phyloP scores from a whole-genome alignment of 2,113 vertebrate species.

The Aphyosemion australe region DNA sequence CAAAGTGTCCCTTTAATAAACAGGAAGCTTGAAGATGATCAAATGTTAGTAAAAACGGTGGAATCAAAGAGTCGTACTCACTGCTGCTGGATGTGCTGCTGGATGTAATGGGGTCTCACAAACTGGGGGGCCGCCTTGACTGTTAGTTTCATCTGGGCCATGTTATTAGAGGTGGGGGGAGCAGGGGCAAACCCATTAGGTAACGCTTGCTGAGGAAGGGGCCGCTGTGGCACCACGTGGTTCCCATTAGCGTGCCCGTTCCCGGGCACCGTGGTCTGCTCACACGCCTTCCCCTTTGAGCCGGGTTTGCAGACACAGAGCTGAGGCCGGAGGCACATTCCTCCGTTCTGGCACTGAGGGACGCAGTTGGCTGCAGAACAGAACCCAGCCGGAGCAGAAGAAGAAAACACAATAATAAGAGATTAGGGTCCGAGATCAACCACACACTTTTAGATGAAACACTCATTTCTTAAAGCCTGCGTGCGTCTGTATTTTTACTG shows the following conservation, averaged over 20 bases:
- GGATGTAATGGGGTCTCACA: conserved; percentile 83
- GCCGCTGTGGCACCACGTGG: conserved; percentile 80
- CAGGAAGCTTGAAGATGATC: too few relatives aligned
- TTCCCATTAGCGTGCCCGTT: conserved; percentile 63
- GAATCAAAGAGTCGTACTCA: conserved; percentile 79
- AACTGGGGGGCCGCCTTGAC: conserved; percentile 86
- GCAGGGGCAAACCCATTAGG: conserved; percentile 73
- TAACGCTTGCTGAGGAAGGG: conserved; percentile 82
- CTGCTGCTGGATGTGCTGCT: conserved; percentile 88
- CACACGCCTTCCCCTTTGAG: conserved; percentile 90
- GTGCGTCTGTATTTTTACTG: too few relatives aligned
- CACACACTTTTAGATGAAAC: too few relatives aligned
- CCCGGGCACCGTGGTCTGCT: conserved; percentile 79
- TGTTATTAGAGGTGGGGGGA: conserved; percentile 72
- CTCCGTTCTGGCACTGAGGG: conserved; percentile 94
- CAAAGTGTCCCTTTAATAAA: too few relatives aligned
- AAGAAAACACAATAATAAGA: conserved; percentile 31
- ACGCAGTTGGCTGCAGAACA: conserved; percentile 87
- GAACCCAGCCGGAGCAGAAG: conserved; percentile 49
- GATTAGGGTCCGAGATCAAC: conserved; percentile 11
- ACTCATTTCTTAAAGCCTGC: too few relatives aligned
- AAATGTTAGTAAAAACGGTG: conserved; percentile 4
- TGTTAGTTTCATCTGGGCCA: conserved; percentile 88
- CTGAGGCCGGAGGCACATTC: conserved; percentile 95
- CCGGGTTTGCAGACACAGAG: conserved; percentile 95